Evolutionary conservation across 2,113 vertebrate species (phyloP), one percentile per base, ranked within the genome.

Genomic region (Heteronetta atricapilla): DNA sequence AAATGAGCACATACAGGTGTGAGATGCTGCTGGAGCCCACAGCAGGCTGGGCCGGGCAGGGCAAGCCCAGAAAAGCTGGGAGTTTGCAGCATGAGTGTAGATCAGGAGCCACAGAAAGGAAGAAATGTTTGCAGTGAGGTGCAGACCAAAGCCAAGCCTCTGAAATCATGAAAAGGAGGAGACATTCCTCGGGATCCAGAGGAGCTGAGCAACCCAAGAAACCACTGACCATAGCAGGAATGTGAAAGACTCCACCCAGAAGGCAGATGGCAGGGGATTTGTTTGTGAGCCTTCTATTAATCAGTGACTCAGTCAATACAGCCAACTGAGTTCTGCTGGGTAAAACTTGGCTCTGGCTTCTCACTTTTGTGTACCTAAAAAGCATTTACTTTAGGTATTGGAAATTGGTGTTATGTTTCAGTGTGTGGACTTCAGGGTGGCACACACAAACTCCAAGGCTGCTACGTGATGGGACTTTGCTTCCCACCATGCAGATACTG

Each of bases 101-200:
- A 74, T 28, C 52, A 75, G 33, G 29, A 94, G 42, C 7, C 23
- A 48, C 23, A 26, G 42, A 78, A 75, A 90, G 17, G 40, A 88
- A 79, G 72, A 90, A 86, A 68, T 60, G 64, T 66, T 78, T 2
- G 7, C 52, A 72, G n/a, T 17, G 52, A 89, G 60, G 64, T 48
- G 29, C 6, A 60, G 70, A 69, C 0, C 8, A 82, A 88, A 1
- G 90, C 94, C 91, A 93, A 93, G 55, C 60, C 34, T 76, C 89
- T 94, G 86, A 95, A 86, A 86, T 94, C 91, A 95, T 2, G 3
- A 67, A 82, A 92, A 94, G 73, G 66, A 94, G 73, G 74, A 93
- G 69, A 93, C 81, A 90, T 93, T 95, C 89, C 78, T 92, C 20
- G 23, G 67, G 86, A 93, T 92, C 53, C 5, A 7, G 38, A 84